Conservation (phyloP, 2,797 vertebrate genomes). For the Dendrocincla tyrannina region DNA sequence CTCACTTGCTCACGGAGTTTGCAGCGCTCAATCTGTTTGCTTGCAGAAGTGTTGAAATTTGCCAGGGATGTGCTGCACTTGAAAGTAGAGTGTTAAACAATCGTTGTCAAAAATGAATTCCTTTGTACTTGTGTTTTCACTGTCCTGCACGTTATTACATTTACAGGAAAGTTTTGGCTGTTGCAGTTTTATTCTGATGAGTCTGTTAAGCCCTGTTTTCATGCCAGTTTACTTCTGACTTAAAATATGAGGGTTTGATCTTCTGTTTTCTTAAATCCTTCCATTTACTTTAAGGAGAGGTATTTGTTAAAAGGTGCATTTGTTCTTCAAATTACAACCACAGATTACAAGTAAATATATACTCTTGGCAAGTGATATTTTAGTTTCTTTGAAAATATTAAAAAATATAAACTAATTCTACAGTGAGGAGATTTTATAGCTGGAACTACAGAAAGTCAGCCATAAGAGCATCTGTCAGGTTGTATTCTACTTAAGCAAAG, state of each 20-base stretch:
- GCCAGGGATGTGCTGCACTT: neutral
- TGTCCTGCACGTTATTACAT: neutral
- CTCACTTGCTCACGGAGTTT: neutral
- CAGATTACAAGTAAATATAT: neutral
- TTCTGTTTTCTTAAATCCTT: neutral
- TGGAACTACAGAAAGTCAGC: neutral
- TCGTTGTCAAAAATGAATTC: fast-evolving
- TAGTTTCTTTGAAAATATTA: neutral
- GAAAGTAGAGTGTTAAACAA: neutral
- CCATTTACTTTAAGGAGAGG: neutral
- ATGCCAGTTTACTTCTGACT: neutral
- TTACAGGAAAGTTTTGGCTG: neutral
- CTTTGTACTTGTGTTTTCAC: neutral
- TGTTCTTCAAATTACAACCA: neutral
- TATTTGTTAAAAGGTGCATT: neutral
- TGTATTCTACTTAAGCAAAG: neutral
- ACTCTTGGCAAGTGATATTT: neutral
- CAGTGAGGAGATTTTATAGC: neutral
- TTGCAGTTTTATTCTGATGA: neutral
- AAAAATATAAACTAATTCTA: neutral
- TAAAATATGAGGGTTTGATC: neutral
- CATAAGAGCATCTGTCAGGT: neutral
- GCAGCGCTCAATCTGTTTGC: neutral
- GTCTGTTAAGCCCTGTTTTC: neutral
- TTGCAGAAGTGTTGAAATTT: neutral